Base-by-base conservation (phyloP, 2,888 invertebrate species). In the Bursaphelenchus okinawaensis region DNA sequence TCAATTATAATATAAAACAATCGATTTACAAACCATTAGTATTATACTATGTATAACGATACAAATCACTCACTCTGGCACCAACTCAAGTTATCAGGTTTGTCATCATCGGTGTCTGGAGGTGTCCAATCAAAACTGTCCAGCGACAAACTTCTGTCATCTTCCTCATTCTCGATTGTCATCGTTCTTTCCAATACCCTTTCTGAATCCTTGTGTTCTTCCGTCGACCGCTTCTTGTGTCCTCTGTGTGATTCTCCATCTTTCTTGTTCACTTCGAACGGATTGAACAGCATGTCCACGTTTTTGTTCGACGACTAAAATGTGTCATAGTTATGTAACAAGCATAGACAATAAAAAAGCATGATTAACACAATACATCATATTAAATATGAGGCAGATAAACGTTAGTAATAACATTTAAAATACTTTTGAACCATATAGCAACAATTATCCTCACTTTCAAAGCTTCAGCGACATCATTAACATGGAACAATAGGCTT, bases 261-360 rank as follows among this genome's bases (percentile, higher is more conserved):
- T 40, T 40, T 40, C n/a, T 40, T 40, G 40, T 40, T 40, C 16
- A 40, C 40, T 40, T 40, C 40, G 60, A 69, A 63, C 9, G 60
- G 52, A 7, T 63, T 63, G 26, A 65, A 50, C n/a, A 69, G 50
- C 28, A 73, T 69, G 51, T 74, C 61, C 19, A 68, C 70, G 62
- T 75, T 75, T 65, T 77, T 78, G 65, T 74, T 75, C 52, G 75
- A 73, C 22, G 75, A 70, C 60, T 59, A 50, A 20, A 59, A 40
- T 20, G 20, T 16, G 24, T 29, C n/a, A 66, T 73, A 31, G n/a
- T n/a, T n/a, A n/a, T 64, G 61, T 40, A 23, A 31, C 4, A 27
- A 23, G 7, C 16, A 7, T 16, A 50, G n/a, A 12, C 7, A 22
- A 63, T 7, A n/a, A n/a, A n/a, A n/a, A n/a, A n/a, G n/a, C n/a